These are phyloP conservation scores for Lateolabrax maculatus DNA, from an alignment of 2,797 vertebrate species.

Conservation along the genomic window DNA sequence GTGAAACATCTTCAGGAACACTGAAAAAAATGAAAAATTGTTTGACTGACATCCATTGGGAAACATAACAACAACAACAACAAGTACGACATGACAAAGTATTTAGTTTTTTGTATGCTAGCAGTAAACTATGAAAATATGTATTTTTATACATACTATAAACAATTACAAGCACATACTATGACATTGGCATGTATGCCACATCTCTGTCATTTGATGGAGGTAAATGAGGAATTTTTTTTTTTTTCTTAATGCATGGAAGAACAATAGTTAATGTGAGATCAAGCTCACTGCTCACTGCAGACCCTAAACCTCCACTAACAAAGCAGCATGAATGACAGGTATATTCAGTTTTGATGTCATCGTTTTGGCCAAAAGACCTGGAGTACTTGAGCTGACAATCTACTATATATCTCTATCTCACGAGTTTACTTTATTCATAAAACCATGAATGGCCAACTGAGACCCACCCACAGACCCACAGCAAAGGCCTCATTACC, in stretches of 20 bases:
- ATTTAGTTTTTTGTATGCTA: background rate
- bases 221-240: background rate
- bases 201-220: too few species aligned
- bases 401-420: constrained; percentile 33
- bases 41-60: background rate
- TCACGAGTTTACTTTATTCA: constrained; percentile 47
- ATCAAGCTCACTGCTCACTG: background rate
- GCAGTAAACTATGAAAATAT: background rate
- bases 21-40: too few species aligned
- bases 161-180: background rate
- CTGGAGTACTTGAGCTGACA: constrained; percentile 16
- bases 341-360: constrained; percentile 16
- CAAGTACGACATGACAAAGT: background rate
- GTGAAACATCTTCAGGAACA: background rate
- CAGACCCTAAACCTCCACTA: background rate
- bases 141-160: background rate
- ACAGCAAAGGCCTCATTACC: constrained; percentile 63
- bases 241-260: background rate
- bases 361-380: constrained; percentile 20
- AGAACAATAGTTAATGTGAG: background rate
- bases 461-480: constrained; percentile 48
- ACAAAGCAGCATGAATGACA: background rate
- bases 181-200: background rate
- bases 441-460: constrained; percentile 40
- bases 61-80: background rate